Evolutionary conservation across 1,140 invertebrate genomes (phyloP).

Genomic region (Meloidogyne floridensis): DNA sequence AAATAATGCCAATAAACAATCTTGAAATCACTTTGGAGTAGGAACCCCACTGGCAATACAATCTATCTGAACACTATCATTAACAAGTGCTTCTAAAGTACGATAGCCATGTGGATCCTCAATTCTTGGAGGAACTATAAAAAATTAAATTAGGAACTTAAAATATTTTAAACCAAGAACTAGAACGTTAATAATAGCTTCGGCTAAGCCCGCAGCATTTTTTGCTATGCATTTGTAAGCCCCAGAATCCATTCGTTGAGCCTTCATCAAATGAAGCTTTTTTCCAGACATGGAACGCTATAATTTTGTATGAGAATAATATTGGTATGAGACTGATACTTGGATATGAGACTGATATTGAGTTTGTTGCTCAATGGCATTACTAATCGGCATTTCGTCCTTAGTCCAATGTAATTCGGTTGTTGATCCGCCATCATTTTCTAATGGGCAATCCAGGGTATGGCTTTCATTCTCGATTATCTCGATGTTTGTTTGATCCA

Average conservation of each 20-base stretch:
- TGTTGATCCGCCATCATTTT: conserved; percentile 38
- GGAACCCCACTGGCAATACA: conserved; percentile 69
- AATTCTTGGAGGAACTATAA: conserved; percentile 53
- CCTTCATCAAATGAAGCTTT: conserved; percentile 54
- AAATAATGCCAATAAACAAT: not conserved
- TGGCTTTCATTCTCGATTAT: conserved; percentile 48
- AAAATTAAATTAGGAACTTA: too few species aligned
- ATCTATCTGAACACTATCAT: conserved; percentile 65
- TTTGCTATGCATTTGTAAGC: conserved; percentile 64
- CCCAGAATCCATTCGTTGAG: conserved; percentile 53
- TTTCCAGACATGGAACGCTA: conserved; percentile 45
- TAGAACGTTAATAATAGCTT: conserved; percentile 60
- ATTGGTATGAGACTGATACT: not conserved
- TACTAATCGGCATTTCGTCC: conserved; percentile 49
- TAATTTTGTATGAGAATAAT: conserved; percentile 6
- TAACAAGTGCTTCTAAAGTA: conserved; percentile 46
- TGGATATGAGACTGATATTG: conserved; percentile 5
- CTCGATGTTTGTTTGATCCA: conserved; percentile 33
- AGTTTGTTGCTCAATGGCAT: conserved; percentile 32
- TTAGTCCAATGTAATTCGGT: conserved; percentile 51
- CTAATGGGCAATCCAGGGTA: conserved; percentile 56
- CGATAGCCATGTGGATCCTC: conserved; percentile 18
- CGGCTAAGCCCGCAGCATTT: conserved; percentile 65
- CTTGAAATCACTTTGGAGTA: conserved; percentile 9
- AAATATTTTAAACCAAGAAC: conserved; percentile 66